Base-by-base conservation (phyloP, 2,888 invertebrate genomes). In the Caenorhabditis zanzibari region DNA sequence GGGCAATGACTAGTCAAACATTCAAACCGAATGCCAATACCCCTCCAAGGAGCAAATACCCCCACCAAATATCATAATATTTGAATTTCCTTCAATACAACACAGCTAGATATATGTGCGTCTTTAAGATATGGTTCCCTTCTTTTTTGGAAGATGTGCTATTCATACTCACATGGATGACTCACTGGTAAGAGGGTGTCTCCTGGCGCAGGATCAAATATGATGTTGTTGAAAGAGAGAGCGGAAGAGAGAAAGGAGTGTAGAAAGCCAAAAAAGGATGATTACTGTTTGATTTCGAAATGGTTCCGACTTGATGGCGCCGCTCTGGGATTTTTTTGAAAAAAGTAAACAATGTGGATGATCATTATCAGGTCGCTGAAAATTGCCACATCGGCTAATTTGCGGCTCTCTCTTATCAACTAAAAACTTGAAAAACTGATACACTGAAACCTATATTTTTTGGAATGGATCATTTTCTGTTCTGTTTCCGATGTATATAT, bases 1-100 rank as follows among this genome's bases (percentile, higher is more conserved):
- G 10, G 47, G 47, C 64, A 44, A 74, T 66, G 56, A 75, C 75
- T 75, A 75, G 75, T 75, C 75, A 75, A 75, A 75, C 75, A 75
- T 74, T 56, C 66, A 41, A 49, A 52, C 26, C 47, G 61, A 66
- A 75, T 75, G 75, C 66, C 66, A 75, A 44, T 32, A 35, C 32
- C 35, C 38, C 38, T 10, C 5, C 32, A 10, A 38, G n/a, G 22
- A 44, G 75, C 66, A 75, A 75, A 75, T 66, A 75, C 66, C n/a
- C n/a, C n/a, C 75, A 66, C 64, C 26, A 75, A 56, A 49, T 66
- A 44, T 58, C 54, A 54, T 54, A 66, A 58, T 75, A 66, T 75
- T 75, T 75, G 75, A 66, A 75, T 66, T 66, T 47, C 24, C 35
- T 47, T 41, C 54, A 26, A 56, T 44, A 54, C 24, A 4, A 26